These are phyloP conservation scores for Meteorus cinctellus DNA, from an alignment of 2,888 invertebrate genomes.

Conservation along the genomic window DNA sequence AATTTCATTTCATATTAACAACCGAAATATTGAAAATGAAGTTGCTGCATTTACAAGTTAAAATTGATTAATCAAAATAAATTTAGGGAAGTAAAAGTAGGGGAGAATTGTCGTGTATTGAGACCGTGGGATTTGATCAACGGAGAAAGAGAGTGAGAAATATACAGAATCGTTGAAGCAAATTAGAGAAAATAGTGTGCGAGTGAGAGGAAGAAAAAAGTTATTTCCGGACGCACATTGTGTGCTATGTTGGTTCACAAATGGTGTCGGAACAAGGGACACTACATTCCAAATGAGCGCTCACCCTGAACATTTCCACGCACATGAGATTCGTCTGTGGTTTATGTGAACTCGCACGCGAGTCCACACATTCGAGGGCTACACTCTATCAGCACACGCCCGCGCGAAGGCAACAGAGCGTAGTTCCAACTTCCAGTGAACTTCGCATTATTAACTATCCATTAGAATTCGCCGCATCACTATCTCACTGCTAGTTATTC, in stretches of 20 bases:
- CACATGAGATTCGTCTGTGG: constrained; percentile 46
- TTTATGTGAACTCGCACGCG: constrained; percentile 47
- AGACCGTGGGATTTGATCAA: constrained; percentile 17
- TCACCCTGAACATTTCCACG: constrained; percentile 69
- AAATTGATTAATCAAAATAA: not conserved
- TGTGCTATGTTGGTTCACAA: constrained; percentile 48
- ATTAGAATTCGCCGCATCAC: constrained; percentile 50
- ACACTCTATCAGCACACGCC: constrained; percentile 58
- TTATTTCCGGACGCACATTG: constrained; percentile 54
- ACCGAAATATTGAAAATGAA: no score
- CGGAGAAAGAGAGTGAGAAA: not conserved
- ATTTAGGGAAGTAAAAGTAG: not conserved
- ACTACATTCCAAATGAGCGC: constrained; percentile 63
- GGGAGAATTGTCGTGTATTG: not conserved
- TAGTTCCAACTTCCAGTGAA: constrained; percentile 70
- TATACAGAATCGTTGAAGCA: constrained; percentile 21
- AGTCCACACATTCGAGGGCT: constrained; percentile 43
- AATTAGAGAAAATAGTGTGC: constrained; percentile 11
- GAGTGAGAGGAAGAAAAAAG: constrained; percentile 16
- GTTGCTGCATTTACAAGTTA: no score
- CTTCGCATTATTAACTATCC: constrained; percentile 58
- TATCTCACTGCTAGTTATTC: constrained; percentile 48
- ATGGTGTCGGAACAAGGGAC: constrained; percentile 56
- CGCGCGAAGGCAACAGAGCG: constrained; percentile 69
- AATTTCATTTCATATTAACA: no score